phyloP scores from a whole-genome alignment of 2,113 vertebrate species.

The Mormyrus iriodes region DNA sequence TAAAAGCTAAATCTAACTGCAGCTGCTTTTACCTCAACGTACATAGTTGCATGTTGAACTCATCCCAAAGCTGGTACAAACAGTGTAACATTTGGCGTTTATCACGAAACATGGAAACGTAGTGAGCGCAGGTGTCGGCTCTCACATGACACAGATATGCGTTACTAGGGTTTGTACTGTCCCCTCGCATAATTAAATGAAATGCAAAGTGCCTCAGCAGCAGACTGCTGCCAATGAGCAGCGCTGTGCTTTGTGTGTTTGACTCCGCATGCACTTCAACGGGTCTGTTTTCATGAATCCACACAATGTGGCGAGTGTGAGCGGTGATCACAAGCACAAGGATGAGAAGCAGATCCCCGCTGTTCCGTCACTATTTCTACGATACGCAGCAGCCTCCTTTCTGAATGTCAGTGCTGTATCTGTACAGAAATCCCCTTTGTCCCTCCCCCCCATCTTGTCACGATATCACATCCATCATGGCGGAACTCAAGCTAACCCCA shows the following conservation, averaged over 20 bases:
- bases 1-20: neutral
- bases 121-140: neutral
- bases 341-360: conserved; percentile 6
- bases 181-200: neutral
- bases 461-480: neutral
- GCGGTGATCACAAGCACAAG: neutral
- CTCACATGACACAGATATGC: neutral
- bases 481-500: neutral
- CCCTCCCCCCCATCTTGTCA: neutral
- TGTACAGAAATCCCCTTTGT: conserved; percentile 11
- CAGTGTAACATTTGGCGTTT: neutral
- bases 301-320: neutral
- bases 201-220: neutral
- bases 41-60: neutral
- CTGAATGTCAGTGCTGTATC: neutral
- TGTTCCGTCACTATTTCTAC: neutral
- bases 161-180: neutral
- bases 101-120: neutral
- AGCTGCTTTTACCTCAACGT: neutral
- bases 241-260: neutral
- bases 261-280: neutral
- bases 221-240: neutral
- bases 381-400: neutral
- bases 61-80: neutral
- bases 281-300: neutral